These are phyloP conservation scores for Bos javanicus DNA, from an alignment of 2,113 vertebrate species.

Conservation along the genomic window DNA sequence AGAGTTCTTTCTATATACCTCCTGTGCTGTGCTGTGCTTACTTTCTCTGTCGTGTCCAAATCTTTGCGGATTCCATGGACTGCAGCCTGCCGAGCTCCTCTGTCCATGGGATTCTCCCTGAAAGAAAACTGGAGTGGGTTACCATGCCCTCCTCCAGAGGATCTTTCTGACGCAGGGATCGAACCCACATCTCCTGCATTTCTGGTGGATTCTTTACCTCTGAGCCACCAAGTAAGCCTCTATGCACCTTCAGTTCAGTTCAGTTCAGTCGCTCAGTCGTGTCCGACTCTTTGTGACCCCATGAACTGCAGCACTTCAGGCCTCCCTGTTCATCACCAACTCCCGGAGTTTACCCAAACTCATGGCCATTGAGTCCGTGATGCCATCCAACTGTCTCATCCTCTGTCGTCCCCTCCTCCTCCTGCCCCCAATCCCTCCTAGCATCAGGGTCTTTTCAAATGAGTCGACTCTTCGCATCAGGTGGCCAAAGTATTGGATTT, in stretches of 20 bases:
- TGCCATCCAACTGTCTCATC: background rate
- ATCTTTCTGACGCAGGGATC: background rate
- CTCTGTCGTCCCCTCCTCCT: background rate
- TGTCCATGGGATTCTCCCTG: background rate
- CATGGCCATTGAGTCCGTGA: background rate
- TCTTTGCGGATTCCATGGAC: background rate
- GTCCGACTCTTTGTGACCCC: background rate
- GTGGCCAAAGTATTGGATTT: background rate
- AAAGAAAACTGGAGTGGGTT: background rate
- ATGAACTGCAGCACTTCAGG: accelerated
- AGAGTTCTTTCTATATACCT: background rate
- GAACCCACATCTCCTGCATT: background rate
- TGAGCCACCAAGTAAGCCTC: background rate
- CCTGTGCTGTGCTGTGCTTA: background rate
- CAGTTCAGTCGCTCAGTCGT: background rate
- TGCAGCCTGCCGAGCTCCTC: background rate
- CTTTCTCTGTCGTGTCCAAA: background rate
- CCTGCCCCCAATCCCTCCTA: background rate
- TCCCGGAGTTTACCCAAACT: background rate
- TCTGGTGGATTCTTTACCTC: background rate
- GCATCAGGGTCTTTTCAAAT: background rate
- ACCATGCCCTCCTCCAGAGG: background rate
- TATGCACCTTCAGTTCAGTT: background rate
- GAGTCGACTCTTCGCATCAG: accelerated
- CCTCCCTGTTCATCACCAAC: background rate